Base-by-base conservation (phyloP, 1,140 invertebrate genomes). In the Sitophilus oryzae region DNA sequence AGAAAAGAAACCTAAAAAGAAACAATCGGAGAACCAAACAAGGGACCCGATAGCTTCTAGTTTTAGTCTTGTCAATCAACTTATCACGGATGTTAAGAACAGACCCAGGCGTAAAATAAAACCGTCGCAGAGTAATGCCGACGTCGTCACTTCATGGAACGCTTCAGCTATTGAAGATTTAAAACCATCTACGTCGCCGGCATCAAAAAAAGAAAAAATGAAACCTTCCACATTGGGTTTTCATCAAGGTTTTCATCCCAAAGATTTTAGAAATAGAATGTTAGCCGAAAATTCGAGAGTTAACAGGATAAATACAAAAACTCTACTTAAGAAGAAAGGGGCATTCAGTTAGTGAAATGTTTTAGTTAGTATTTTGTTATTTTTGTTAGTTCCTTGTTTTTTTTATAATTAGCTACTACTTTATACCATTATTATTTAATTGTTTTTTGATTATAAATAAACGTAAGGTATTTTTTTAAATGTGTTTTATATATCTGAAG, bases 241-340 rank as follows among this genome's bases (percentile, higher is more conserved):
- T n/a, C n/a, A n/a, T n/a, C n/a, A n/a, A n/a, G n/a, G n/a, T n/a
- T n/a, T n/a, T n/a, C 61, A 63, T 43, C 52, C 58, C 2, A 63
- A 66, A 56, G 66, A 67, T 56, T 67, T 64, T 48, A 67, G 63
- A 58, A 64, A 60, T 51, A 47, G 56, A 52, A 59, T 63, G 58
- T 47, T 64, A 30, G 58, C 60, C 15, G 55, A 60, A 55, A 19
- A 53, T 40, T 45, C 15, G 1, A n/a, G 60, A 25, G 56, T 66
- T 9, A 56, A 50, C 22, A 43, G 66, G 37, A 41, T 58, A n/a
- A 50, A 61, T 20, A 61, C 55, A 37, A 58, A 54, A 41, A 51
- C 16, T 3, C 36, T 62, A 16, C 43, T 62, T 18, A 52, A 62
- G 38, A 62, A 59, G 25, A 56, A 50, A 22, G 59, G 51, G 4